A percentile compares a stretch with the other conserved stretches of the same genome.
Evolutionary conservation across 2,797 vertebrate species (phyloP).

Genomic region (Helarctos malayanus): DNA sequence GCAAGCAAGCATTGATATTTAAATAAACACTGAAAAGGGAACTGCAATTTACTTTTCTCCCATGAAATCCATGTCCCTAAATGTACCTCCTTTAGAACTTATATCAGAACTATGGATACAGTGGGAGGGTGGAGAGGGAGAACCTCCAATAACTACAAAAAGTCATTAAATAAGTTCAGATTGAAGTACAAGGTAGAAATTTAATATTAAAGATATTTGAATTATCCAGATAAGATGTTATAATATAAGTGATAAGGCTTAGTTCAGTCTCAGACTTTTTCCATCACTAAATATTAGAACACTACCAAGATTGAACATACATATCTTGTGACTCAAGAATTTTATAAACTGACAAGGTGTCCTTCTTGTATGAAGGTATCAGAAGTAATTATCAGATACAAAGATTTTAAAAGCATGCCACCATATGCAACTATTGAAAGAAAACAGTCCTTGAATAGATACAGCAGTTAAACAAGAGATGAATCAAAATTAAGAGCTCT

Average conservation of each 20-base stretch:
- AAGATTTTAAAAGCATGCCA: neutral
- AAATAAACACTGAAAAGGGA: neutral
- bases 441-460: neutral
- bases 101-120: neutral
- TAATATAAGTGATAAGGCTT: neutral
- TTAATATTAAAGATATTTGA: neutral
- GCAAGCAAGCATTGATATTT: slow-evolving; percentile 24
- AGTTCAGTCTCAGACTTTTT: neutral
- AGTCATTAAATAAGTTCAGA: neutral
- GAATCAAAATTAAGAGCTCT: neutral
- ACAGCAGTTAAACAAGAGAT: neutral
- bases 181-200: neutral
- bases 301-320: neutral
- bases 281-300: neutral
- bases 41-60: slow-evolving; percentile 40
- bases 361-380: neutral
- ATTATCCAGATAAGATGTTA: neutral
- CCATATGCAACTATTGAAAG: neutral
- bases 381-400: neutral
- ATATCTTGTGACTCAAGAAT: neutral
- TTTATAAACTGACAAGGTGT: neutral
- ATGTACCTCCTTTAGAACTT: neutral
- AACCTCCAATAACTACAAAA: neutral
- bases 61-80: neutral
- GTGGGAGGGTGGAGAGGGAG: fast-evolving